Evolutionary conservation across 2,113 vertebrate genomes (phyloP), one percentile per base, ranked within the genome.

Genomic region (Poicephalus gulielmi): DNA sequence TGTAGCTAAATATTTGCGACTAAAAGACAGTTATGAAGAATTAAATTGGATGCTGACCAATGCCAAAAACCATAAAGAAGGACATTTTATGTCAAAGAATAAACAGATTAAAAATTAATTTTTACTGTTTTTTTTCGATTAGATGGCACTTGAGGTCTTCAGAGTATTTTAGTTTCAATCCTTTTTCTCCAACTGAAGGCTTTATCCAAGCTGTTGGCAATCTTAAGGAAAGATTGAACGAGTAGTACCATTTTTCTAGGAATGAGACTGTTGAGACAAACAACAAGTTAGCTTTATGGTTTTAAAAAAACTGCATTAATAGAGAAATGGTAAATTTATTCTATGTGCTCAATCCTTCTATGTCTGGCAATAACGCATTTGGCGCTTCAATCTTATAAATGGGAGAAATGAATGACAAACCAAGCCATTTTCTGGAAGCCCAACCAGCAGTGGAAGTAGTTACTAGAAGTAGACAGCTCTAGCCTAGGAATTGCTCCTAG

Each of bases 371-470:
- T 22, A 47, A 27, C 5, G 43, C 6, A 2, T 47, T 79, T 46
- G 43, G 6, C 0, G 0, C 8, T 84, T 11, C 69, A 18, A 0
- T 46, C 24, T 37, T 50, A 17, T 31, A 52, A 70, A 31, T 11
- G 2, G 1, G 33, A 28, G 10, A 83, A 78, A 80, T 0, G 1
- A 81, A 35, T 37, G 76, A 47, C 24, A 84, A 19, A 63, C 9
- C 25, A 25, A 63, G 39, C 28, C 1, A 5, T 55, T 59, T 27
- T 43, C 13, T 27, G 33, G 44, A 68, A 91, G 43, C 57, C 43
- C 66, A 71, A 52, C 9, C 27, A 46, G 23, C 1, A 4, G 10
- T 27, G 37, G 55, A n/a, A 62, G 37, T 44, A 70, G 31, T 16
- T 52, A 49, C 37, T 71, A 64, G 41, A 49, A 41, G 22, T 9